Evolutionary conservation across 1,140 invertebrate species (phyloP).

Genomic region (Harpegnathos saltator): DNA sequence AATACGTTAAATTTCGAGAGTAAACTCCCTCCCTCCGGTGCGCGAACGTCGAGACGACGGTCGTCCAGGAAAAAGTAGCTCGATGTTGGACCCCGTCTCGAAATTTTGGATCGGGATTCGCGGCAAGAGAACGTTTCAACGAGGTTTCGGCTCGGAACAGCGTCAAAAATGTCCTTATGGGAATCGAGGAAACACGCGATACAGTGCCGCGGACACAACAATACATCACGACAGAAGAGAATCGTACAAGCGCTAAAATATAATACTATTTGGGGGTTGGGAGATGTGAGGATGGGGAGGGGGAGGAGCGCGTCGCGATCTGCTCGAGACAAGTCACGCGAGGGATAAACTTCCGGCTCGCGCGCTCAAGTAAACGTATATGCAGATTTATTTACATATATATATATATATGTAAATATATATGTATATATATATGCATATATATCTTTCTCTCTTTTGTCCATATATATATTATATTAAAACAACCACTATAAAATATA

Average conservation of each 20-base stretch:
- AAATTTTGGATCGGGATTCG: too few relatives aligned
- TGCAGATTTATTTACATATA: conserved; percentile 65
- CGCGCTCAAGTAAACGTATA: conserved; percentile 46
- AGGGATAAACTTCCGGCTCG: conserved; percentile 46
- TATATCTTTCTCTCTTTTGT: conserved; percentile 44
- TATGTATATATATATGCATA: conserved; percentile 70
- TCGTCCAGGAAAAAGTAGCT: too few relatives aligned
- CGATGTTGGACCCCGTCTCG: too few relatives aligned
- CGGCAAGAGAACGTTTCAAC: conserved; percentile 8
- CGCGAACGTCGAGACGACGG: too few relatives aligned
- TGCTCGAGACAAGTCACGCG: conserved; percentile 25
- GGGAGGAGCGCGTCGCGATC: conserved; percentile 7
- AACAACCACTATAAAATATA: conserved; percentile 83
- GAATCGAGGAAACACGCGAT: conserved; percentile 18
- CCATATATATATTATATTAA: conserved; percentile 77
- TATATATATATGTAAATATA: conserved; percentile 64
- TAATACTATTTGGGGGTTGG: conserved; percentile 38
- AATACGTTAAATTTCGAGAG: conserved; percentile 49
- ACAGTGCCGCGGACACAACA: conserved; percentile 8
- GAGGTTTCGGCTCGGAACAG: conserved; percentile 21
- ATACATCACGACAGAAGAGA: conserved; percentile 1
- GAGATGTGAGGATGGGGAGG: not conserved
- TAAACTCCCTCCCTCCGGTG: too few relatives aligned
- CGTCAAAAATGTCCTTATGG: conserved; percentile 38
- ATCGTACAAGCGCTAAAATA: conserved; percentile 26